Conservation (phyloP, 2,113 vertebrate genomes). For the Anarhynchus alexandrinus region DNA sequence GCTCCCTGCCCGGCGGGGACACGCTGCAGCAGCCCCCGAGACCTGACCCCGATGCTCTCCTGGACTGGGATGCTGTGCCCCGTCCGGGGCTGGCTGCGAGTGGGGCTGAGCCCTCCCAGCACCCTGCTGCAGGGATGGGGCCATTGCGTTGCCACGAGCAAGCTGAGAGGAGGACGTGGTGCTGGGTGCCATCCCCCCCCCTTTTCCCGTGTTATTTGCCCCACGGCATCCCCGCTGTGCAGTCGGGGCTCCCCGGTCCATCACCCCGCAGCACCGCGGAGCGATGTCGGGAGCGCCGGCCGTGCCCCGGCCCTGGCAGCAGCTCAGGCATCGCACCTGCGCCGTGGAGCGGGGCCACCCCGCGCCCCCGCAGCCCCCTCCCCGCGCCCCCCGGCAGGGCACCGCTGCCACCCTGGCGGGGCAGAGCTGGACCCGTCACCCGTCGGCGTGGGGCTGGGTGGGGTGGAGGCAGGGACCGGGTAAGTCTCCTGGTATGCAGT, state of each 20-base stretch:
- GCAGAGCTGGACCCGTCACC: not conserved
- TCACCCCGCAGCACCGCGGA: fast-evolving
- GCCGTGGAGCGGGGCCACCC: not conserved
- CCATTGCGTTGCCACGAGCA: not conserved
- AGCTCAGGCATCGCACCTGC: not conserved
- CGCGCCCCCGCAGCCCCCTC: not conserved
- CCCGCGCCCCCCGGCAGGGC: not conserved
- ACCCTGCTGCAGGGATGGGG: not conserved
- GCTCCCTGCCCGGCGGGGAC: not conserved
- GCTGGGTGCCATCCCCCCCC: too few relatives aligned
- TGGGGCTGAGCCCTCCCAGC: not conserved
- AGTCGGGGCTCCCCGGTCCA: not conserved
- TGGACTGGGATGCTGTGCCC: fast-evolving
- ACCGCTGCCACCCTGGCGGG: not conserved
- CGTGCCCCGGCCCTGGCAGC: fast-evolving
- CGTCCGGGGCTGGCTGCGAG: fast-evolving
- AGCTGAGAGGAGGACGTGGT: not conserved
- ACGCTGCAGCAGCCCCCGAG: not conserved
- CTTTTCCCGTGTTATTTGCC: not conserved
- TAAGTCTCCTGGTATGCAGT: not conserved
- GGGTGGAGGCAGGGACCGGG: not conserved
- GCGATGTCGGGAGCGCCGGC: fast-evolving
- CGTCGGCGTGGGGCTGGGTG: fast-evolving
- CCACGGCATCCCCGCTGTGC: fast-evolving
- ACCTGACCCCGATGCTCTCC: not conserved